These are phyloP conservation scores for Oryzias javanicus DNA, from an alignment of 2,113 vertebrate species.

Conservation along the genomic window DNA sequence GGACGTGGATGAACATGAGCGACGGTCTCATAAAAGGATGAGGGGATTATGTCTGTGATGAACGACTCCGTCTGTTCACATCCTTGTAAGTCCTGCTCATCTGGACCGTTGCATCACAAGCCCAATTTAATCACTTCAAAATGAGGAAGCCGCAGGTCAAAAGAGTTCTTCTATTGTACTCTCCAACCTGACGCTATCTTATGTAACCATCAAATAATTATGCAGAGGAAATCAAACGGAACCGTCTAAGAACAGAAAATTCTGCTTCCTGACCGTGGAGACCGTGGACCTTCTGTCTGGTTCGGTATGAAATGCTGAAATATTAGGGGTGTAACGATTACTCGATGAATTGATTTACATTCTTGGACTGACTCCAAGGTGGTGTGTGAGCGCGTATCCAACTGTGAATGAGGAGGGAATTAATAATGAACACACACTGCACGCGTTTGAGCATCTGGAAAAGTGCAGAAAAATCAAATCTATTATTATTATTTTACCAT, in stretches of 20 bases:
- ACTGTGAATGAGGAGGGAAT: too few species aligned
- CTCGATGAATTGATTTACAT: too few species aligned
- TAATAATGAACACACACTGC: too few species aligned
- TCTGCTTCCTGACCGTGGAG: slow-evolving; percentile 11
- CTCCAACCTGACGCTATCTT: slow-evolving; percentile 21
- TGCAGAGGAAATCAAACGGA: slow-evolving; percentile 18
- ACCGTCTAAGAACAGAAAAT: neutral
- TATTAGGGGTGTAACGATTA: too few species aligned
- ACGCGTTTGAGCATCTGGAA: too few species aligned
- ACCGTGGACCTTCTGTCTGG: too few species aligned
- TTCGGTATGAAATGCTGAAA: too few species aligned
- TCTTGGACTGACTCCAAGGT: too few species aligned
- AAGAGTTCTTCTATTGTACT: slow-evolving; percentile 10
- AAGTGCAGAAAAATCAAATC: too few species aligned
- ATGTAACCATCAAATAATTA: slow-evolving; percentile 28
- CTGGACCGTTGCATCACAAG: slow-evolving; percentile 69
- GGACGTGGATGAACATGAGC: slow-evolving; percentile 22
- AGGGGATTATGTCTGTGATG: slow-evolving; percentile 64
- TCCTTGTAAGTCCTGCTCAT: slow-evolving; percentile 69
- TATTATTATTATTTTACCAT: too few species aligned
- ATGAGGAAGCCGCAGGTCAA: slow-evolving; percentile 19
- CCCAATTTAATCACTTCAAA: slow-evolving; percentile 66
- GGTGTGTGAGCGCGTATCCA: too few species aligned
- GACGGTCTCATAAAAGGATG: slow-evolving; percentile 62
- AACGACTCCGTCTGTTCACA: slow-evolving; percentile 61